These are phyloP conservation scores for Seira musarum DNA, from an alignment of 2,888 invertebrate species.

Conservation along the genomic window DNA sequence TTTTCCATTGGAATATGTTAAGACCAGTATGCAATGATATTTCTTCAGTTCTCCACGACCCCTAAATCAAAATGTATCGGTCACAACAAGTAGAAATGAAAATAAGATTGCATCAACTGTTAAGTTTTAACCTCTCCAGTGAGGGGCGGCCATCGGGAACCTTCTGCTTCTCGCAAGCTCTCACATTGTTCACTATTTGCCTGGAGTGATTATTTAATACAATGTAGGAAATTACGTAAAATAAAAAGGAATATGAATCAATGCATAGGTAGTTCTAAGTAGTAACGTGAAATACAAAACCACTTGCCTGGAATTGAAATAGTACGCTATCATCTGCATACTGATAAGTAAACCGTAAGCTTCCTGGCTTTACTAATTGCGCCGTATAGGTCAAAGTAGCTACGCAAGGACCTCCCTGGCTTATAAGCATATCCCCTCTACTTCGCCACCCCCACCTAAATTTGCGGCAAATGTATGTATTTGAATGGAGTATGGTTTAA, in stretches of 20 bases:
- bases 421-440: slow-evolving; percentile 74
- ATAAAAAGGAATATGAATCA: too few relatives aligned
- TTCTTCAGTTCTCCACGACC: slow-evolving; percentile 73
- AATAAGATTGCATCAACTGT: too few relatives aligned
- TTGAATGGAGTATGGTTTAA: not conserved
- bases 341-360: slow-evolving; percentile 75
- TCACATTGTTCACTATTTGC: slow-evolving; percentile 75
- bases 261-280: too few relatives aligned
- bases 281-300: slow-evolving; percentile 4
- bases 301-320: slow-evolving; percentile 74
- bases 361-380: slow-evolving; percentile 75
- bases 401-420: slow-evolving; percentile 74
- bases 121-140: too few relatives aligned
- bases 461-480: not conserved
- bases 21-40: slow-evolving; percentile 74
- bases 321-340: slow-evolving; percentile 73
- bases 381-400: slow-evolving; percentile 75
- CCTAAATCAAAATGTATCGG: too few relatives aligned
- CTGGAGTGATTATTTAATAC: too few relatives aligned
- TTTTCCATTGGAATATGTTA: slow-evolving; percentile 76
- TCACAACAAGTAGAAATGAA: too few relatives aligned
- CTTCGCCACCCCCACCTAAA: slow-evolving; percentile 74
- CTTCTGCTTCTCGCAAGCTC: slow-evolving; percentile 72
- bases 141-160: slow-evolving; percentile 73
- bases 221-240: too few relatives aligned